These are phyloP conservation scores for Aphis gossypii DNA, from an alignment of 1,140 invertebrate genomes.

Conservation along the genomic window DNA sequence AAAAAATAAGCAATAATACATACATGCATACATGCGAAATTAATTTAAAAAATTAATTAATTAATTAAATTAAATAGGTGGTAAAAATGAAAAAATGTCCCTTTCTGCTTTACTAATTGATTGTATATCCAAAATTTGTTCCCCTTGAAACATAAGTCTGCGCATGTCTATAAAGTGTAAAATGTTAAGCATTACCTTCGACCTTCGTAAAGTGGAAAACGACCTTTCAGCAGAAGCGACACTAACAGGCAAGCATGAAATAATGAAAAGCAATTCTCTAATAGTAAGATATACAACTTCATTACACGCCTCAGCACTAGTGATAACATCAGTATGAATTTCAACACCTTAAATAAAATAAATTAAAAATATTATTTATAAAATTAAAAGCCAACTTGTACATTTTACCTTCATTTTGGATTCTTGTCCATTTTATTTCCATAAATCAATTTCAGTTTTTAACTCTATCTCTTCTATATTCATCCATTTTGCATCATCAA, in stretches of 20 bases:
- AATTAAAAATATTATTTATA: conserved; percentile 6
- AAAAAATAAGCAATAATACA: too few species aligned
- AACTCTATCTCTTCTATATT: conserved; percentile 1
- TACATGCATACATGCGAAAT: too few species aligned
- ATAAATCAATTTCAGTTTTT: conserved; percentile 5
- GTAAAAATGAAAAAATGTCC: conserved; percentile 5
- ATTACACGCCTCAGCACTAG: not conserved
- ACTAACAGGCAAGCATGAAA: conserved; percentile 9
- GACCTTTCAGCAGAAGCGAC: conserved; percentile 1
- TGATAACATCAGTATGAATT: not conserved
- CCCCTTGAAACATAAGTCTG: not conserved
- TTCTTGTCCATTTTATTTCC: conserved; percentile 17
- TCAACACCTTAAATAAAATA: conserved; percentile 10
- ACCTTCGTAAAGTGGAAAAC: not conserved
- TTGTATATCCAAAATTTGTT: not conserved
- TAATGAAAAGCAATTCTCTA: not conserved
- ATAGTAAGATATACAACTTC: not conserved
- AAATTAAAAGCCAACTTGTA: conserved; percentile 16
- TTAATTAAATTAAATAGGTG: not conserved
- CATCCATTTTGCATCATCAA: not conserved
- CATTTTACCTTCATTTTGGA: not conserved
- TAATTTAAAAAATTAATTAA: not conserved
- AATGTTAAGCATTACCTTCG: not conserved
- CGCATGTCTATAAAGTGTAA: not conserved
- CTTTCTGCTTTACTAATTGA: not conserved